phyloP scores from a whole-genome alignment of 2,113 vertebrate genomes.

The Salvelinus alpinus region DNA sequence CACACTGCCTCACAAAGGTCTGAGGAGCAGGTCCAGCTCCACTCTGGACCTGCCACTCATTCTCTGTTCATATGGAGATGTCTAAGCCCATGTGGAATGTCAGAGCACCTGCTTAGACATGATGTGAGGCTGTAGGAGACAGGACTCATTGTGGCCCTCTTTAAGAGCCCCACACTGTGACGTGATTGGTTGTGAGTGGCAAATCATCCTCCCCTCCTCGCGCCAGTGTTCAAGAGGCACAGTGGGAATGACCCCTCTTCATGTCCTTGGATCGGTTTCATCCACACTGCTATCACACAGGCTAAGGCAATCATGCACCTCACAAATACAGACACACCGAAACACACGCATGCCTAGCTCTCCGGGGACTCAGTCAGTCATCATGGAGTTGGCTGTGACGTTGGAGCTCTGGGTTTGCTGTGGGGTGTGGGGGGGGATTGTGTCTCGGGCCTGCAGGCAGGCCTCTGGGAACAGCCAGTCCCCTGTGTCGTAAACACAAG shows the following conservation, averaged over 20 bases:
- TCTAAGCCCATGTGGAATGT: not conserved
- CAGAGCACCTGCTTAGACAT: not conserved
- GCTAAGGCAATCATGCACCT: not conserved
- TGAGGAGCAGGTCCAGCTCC: not conserved
- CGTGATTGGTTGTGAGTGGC: not conserved
- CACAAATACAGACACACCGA: slow-evolving; percentile 16
- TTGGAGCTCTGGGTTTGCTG: not conserved
- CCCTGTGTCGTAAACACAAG: slow-evolving; percentile 31
- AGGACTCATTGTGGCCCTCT: not conserved
- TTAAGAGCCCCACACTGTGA: not conserved
- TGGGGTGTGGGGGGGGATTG: slow-evolving; percentile 34
- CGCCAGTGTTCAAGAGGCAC: not conserved
- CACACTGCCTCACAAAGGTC: not conserved
- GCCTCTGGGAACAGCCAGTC: slow-evolving; percentile 24
- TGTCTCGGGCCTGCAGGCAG: slow-evolving; percentile 11
- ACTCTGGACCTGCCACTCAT: not conserved
- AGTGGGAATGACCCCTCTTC: not conserved
- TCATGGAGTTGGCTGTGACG: slow-evolving; percentile 24
- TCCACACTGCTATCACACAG: not conserved
- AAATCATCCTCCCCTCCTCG: not conserved
- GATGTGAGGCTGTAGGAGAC: not conserved
- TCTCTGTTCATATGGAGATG: not conserved
- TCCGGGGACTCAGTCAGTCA: slow-evolving; percentile 15
- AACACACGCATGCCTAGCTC: slow-evolving; percentile 6
- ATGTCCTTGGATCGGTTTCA: slow-evolving; percentile 2